A percentile compares a stretch with the other conserved stretches of the same genome.
Evolutionary conservation across 2,797 vertebrate genomes (phyloP).

Genomic region (Enteromius unitaeniatus): DNA sequence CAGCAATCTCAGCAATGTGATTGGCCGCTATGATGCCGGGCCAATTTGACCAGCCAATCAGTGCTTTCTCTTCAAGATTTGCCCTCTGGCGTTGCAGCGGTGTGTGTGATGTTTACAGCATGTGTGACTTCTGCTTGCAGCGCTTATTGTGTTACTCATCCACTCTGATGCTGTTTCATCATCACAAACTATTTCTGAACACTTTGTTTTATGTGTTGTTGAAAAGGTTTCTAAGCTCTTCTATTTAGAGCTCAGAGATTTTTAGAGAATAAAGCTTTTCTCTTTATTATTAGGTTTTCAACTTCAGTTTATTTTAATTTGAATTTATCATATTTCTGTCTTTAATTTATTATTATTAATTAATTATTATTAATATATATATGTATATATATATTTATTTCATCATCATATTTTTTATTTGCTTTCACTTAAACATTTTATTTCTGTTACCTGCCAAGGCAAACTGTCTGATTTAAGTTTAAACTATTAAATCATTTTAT

Average conservation of each 20-base stretch:
- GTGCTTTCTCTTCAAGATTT: conserved; percentile 30
- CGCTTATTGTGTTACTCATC: background rate
- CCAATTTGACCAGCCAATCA: conserved; percentile 33
- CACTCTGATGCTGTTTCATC: background rate
- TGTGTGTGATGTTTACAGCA: background rate
- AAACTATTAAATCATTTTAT: too few species aligned
- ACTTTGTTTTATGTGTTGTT: background rate
- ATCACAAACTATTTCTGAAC: background rate
- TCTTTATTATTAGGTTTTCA: too few species aligned
- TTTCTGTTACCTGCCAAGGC: too few species aligned
- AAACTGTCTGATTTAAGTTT: too few species aligned
- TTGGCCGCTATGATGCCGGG: conserved; percentile 51
- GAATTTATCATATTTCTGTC: too few species aligned
- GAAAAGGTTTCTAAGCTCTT: background rate
- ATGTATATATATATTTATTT: too few species aligned
- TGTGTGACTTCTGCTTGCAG: background rate
- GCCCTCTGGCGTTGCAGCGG: conserved; percentile 32
- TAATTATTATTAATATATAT: too few species aligned
- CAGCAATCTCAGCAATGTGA: conserved; percentile 20
- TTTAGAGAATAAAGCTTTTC: too few species aligned
- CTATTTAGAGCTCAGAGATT: background rate
- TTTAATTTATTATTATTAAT: too few species aligned
- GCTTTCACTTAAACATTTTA: too few species aligned
- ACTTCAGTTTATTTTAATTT: too few species aligned
- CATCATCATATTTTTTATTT: too few species aligned